Base-by-base conservation (phyloP, 2,797 vertebrate species). In the Cirrhinus mrigala region DNA sequence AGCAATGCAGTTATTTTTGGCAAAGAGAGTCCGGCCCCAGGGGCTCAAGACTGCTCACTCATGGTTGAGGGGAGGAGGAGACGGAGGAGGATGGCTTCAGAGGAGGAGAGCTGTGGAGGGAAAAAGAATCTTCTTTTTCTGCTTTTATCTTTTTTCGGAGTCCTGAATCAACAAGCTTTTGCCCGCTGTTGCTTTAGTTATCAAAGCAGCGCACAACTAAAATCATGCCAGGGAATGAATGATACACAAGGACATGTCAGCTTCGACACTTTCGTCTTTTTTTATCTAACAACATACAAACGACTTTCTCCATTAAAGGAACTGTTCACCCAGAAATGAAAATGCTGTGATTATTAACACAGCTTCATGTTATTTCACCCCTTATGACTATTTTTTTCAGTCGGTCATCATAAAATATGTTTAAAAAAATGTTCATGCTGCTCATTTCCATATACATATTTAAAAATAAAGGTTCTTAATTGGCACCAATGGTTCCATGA, bases 91-190 rank as follows among this genome's bases (percentile, higher is more conserved):
- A 64, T 33, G 46, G 80, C 62, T 60, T 75, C 77, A 74, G 74
- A 81, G 48, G 77, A 54, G 81, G 58, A 73, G 69, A 82, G 76
- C 54, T 58, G 44, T 48, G 2, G 40, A 71, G 68, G 64, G 48
- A 56, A 69, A 66, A 86, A 66, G 1, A 56, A 68, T 79, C 74
- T 44, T 79, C 60, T 88, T 78, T 77, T 66, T 69, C 52, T 82
- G n/a, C 77, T 85, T 85, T 85, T 74, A 85, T 80, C 82, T 86
- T 83, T 82, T 74, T 87, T 85, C 29, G 56, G 58, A 85, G 79
- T 87, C 87, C 85, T 86, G 87, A 91, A 89, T 90, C 86, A 90
- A 87, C 85, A 85, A 75, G 84, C 87, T 40, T 70, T 76, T 85
- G 82, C 56, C 87, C 82, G 33, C 83, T 79, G 76, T 50, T 62